Evolutionary conservation across 1,140 invertebrate species (phyloP), one percentile per base, ranked within the genome.

Genomic region (Myzus persicae): DNA sequence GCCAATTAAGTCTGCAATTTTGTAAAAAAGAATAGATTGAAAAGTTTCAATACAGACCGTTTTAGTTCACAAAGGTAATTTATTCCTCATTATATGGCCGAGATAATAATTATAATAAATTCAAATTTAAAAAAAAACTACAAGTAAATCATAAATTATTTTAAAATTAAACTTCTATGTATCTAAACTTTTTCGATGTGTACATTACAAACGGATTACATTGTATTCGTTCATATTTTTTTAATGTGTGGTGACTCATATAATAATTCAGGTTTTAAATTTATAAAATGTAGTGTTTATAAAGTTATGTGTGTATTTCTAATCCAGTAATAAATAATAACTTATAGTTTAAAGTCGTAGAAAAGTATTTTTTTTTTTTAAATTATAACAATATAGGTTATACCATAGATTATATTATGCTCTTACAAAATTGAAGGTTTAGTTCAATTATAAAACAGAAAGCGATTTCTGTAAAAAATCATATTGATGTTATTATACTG

Each of bases 41-140:
- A 85, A 42, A 85, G 82, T 85, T 42, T 40, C 38, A 85, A 85
- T 42, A 85, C 38, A 24, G 40, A 84, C 38, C 20, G 22, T 84
- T 84, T 84, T 84, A 84, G 22, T 84, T 84, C 81, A 84, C 38
- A 40, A 67, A 31, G 59, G 31, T 67, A 67, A 38, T 81, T 81
- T 81, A 81, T 38, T 81, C 38, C 38, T 84, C 36, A 22, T 26
- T 84, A 40, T 40, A 40, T n/a, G n/a, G n/a, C 59, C 11, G n/a
- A 67, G 59, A 84, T 40, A 84, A 85, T 85, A 26, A 42, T 85
- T 42, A 85, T 31, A 26, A 85, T 40, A 85, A 85, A 42, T 82
- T 82, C 14, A 76, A 76, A 76, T 67, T 76, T n/a, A n/a, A 76
- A 76, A 76, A 38, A 82, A 40, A 82, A 82, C 81, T 82, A 82